A percentile compares a stretch with the other conserved stretches of the same genome.
Evolutionary conservation across 2,113 vertebrate species (phyloP).

Genomic region (Tauraco erythrolophus): DNA sequence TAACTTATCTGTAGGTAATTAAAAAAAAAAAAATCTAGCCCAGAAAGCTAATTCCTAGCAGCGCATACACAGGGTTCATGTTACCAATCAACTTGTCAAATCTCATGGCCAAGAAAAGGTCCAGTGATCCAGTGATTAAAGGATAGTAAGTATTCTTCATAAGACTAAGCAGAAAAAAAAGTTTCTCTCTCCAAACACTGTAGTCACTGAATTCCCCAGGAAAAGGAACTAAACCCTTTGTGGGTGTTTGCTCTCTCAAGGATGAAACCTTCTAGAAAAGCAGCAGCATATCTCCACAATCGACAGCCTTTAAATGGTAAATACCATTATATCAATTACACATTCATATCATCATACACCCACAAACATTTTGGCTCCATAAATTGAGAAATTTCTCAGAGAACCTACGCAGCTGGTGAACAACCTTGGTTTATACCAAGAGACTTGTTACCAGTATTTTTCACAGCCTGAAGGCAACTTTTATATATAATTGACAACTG

Average conservation of each 20-base stretch:
- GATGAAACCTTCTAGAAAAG: neutral
- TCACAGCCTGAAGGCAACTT: neutral
- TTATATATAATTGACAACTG: neutral
- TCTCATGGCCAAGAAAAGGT: neutral
- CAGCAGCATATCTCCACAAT: neutral
- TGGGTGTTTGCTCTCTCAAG: neutral
- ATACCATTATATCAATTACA: neutral
- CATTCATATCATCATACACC: neutral
- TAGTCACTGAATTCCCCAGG: neutral
- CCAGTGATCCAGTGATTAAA: neutral
- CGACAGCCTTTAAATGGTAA: neutral
- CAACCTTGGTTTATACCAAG: neutral
- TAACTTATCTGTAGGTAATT: accelerated
- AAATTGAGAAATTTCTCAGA: neutral
- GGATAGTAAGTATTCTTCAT: neutral
- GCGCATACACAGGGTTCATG: accelerated
- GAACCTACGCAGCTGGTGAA: neutral
- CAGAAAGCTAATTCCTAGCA: neutral
- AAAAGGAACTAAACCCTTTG: neutral
- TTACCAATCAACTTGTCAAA: neutral
- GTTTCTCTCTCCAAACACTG: neutral
- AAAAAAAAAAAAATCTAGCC: neutral
- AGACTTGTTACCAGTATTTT: neutral
- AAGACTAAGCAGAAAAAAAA: neutral
- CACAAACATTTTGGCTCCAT: neutral